These are phyloP conservation scores for Manis javanica DNA, from an alignment of 2,797 vertebrate species.

Conservation along the genomic window DNA sequence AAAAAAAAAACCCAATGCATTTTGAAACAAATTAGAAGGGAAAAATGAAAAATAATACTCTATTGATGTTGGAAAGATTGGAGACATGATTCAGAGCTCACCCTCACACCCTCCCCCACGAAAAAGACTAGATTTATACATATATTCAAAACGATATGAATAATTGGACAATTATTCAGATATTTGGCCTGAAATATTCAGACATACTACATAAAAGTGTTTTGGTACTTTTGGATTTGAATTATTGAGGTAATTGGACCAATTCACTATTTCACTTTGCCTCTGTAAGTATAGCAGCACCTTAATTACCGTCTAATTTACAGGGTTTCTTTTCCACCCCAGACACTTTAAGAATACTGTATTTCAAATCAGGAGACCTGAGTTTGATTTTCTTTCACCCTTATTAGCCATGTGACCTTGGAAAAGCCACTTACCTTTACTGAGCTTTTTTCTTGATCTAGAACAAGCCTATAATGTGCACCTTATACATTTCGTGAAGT, in stretches of 20 bases:
- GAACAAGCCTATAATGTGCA: background rate
- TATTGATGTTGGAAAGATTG: conserved; percentile 72
- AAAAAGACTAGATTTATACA: conserved; percentile 61
- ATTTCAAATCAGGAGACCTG: conserved; percentile 41
- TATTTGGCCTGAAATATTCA: conserved; percentile 70
- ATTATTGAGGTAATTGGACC: conserved; percentile 72
- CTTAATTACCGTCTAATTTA: conserved; percentile 72
- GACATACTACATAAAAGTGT: conserved; percentile 66
- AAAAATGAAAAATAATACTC: conserved; percentile 74
- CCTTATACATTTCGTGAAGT: background rate
- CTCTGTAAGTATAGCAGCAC: conserved; percentile 8
- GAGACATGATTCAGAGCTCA: conserved; percentile 57
- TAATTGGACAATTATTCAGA: conserved; percentile 79
- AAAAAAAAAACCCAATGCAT: conserved; percentile 61
- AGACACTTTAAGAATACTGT: conserved; percentile 37
- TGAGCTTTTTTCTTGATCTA: conserved; percentile 10
- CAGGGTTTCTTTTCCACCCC: conserved; percentile 42
- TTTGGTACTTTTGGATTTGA: conserved; percentile 67
- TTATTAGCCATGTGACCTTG: conserved; percentile 31
- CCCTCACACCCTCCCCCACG: background rate
- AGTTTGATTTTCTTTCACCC: background rate
- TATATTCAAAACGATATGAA: conserved; percentile 76
- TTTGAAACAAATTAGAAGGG: conserved; percentile 71
- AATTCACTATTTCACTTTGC: conserved; percentile 68
- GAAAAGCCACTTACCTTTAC: background rate